phyloP scores from a whole-genome alignment of 2,113 vertebrate genomes.

The Percopsis transmontana region DNA sequence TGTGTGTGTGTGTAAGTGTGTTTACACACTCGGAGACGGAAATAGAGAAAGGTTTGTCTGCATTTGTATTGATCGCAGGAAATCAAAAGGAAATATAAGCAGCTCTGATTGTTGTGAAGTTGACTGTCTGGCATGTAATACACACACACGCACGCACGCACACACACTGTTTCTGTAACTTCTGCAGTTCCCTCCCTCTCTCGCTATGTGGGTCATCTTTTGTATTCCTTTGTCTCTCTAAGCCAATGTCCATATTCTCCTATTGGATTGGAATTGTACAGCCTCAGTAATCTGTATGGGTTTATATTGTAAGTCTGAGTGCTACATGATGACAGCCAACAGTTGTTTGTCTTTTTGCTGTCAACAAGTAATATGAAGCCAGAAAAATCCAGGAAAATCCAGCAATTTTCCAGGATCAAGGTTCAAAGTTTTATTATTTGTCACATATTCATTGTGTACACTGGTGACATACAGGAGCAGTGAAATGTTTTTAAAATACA shows the following conservation, averaged over 20 bases:
- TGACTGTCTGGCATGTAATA: slow-evolving; percentile 48
- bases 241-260: neutral
- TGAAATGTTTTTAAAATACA: too few species aligned
- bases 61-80: slow-evolving; percentile 49
- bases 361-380: neutral
- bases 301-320: neutral
- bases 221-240: neutral
- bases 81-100: slow-evolving; percentile 69
- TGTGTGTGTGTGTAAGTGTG: slow-evolving; percentile 26
- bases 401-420: neutral
- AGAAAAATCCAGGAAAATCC: neutral
- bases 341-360: neutral
- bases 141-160: slow-evolving; percentile 27
- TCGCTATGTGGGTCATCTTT: neutral
- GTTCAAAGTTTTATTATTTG: too few species aligned
- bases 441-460: too few species aligned
- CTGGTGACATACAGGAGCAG: too few species aligned
- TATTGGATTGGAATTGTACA: neutral
- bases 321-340: neutral
- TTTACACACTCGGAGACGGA: neutral
- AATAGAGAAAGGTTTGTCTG: slow-evolving; percentile 57
- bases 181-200: neutral
- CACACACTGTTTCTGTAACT: neutral
- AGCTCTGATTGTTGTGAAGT: slow-evolving; percentile 50
- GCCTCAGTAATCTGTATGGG: neutral